phyloP scores from a whole-genome alignment of 2,113 vertebrate species.

The Dermatemys mawii region DNA sequence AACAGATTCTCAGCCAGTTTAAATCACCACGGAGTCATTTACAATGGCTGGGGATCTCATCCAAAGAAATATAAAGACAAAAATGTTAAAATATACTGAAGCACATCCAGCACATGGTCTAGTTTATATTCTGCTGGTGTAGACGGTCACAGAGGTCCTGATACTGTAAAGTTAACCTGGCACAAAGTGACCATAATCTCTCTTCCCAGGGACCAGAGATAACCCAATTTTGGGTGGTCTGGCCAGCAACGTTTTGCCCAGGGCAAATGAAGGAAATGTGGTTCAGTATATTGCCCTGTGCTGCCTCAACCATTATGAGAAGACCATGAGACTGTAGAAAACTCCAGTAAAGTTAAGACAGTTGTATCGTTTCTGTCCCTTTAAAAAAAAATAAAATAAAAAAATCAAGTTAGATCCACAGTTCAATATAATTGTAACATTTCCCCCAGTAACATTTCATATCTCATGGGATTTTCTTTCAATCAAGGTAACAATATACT shows the following conservation, averaged over 20 bases:
- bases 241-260: neutral
- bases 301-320: neutral
- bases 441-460: neutral
- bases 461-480: neutral
- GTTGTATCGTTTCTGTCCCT: neutral
- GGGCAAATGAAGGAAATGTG: neutral
- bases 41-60: neutral
- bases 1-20: neutral
- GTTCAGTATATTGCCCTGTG: neutral
- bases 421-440: neutral
- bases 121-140: neutral
- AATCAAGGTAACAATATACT: neutral
- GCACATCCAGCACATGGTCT: neutral
- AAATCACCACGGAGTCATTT: neutral
- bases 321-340: neutral
- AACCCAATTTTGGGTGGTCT: neutral
- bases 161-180: neutral
- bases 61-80: neutral
- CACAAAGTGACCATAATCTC: neutral
- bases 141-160: neutral
- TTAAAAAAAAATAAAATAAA: too few species aligned
- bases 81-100: neutral
- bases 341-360: neutral
- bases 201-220: neutral
- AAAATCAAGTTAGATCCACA: neutral